Evolutionary conservation across 2,797 vertebrate species (phyloP), one percentile per base, ranked within the genome.

Genomic region (Fratercula arctica): DNA sequence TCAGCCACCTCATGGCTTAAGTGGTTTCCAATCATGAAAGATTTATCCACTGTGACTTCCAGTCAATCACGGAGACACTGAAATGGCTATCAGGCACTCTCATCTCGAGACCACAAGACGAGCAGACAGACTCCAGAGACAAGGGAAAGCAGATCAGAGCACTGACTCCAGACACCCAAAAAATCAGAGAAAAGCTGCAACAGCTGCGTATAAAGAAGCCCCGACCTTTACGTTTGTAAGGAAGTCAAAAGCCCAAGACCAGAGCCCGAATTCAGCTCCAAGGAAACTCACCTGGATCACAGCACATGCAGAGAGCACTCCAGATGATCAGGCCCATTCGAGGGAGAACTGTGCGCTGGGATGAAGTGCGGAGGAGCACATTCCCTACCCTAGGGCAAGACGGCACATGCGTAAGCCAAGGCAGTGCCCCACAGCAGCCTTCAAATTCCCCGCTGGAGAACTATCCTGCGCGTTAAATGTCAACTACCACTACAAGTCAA

Each of bases 11-110:
- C 81, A 43, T 90, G 90, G 91, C 94, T 91, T 94, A 92, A 94
- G 91, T 94, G 96, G 90, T 90, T 95, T 94, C 91, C 94, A 91
- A 18, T 89, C 91, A 90, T 93, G 89, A 93, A 95, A 95, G 95
- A 96, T 96, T 95, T 95, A 90, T 95, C 94, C 91, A 50, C 85
- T 78, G 87, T 41, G 93, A 92, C 90, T 95, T 85, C 91, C 91
- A 95, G 95, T 95, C 95, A 95, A 90, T 97, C 96, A 95, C 8
- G 0, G 48, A 94, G 80, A 89, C 86, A 61, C 74, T 0, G 26
- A 67, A 94, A 82, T 77, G 93, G 72, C 86, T 53, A 68, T 92
- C 87, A 81, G 93, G 80, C 89, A n/a, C 87, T 69, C 89, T 78
- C 69, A 53, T 74, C 87, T 86, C 21, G 0, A 90, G 90, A 95